Evolutionary conservation across 2,113 vertebrate species (phyloP).

Genomic region (Illadopsis cleaveri): DNA sequence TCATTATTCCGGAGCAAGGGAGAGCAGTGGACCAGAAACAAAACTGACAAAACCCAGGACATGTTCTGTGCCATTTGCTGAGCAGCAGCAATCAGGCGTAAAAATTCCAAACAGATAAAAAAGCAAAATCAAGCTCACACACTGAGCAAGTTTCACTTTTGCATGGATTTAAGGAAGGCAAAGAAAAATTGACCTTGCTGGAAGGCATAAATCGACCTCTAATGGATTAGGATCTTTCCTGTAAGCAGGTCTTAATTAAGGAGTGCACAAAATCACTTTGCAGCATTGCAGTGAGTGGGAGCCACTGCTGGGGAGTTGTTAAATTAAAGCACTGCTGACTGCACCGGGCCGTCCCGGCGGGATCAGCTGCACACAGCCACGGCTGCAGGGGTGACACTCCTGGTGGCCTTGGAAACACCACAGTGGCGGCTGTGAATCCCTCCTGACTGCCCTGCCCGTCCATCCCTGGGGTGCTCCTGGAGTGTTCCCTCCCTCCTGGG

Average conservation of each 20-base stretch:
- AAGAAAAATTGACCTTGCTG: constrained; percentile 33
- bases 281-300: background rate
- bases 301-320: background rate
- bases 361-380: background rate
- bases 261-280: constrained; percentile 11
- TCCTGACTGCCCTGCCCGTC: accelerated
- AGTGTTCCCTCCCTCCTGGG: too few species aligned
- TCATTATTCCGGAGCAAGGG: background rate
- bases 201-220: constrained; percentile 11
- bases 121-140: background rate
- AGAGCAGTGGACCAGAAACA: background rate
- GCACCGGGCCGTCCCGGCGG: background rate
- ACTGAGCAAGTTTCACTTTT: background rate
- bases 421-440: too few species aligned
- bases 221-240: constrained; percentile 15
- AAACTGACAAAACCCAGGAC: background rate
- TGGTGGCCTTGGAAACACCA: background rate
- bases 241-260: constrained; percentile 35
- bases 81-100: background rate
- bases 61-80: background rate
- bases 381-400: background rate
- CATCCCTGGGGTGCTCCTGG: too few species aligned
- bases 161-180: background rate
- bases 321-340: background rate
- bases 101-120: background rate